Evolutionary conservation across 2,113 vertebrate genomes (phyloP).

Genomic region (Monopterus albus): DNA sequence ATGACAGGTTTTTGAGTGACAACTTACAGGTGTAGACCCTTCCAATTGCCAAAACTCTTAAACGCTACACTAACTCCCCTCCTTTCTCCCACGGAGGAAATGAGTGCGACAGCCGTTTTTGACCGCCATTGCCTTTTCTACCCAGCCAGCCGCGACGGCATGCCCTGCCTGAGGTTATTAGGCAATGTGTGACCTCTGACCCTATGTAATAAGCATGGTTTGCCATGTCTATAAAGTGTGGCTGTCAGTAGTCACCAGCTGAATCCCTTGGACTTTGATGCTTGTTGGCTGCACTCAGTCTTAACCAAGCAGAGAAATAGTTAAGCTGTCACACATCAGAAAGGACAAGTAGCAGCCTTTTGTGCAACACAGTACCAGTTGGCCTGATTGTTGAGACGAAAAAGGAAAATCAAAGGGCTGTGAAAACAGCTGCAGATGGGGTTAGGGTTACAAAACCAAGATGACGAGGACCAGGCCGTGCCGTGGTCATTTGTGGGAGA

Average conservation of each 20-base stretch:
- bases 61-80: slow-evolving; percentile 36
- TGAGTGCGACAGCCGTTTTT: slow-evolving; percentile 60
- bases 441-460: slow-evolving; percentile 77
- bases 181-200: slow-evolving; percentile 72
- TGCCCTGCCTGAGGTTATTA: slow-evolving; percentile 68
- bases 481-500: slow-evolving; percentile 75
- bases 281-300: slow-evolving; percentile 74
- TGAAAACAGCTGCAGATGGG: slow-evolving; percentile 79
- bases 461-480: slow-evolving; percentile 79
- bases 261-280: slow-evolving; percentile 76
- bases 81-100: slow-evolving; percentile 42
- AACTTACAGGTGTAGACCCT: slow-evolving; percentile 80
- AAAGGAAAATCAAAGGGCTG: slow-evolving; percentile 71
- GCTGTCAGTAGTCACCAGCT: slow-evolving; percentile 65
- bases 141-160: slow-evolving; percentile 58
- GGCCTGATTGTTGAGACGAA: slow-evolving; percentile 71
- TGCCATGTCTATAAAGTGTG: slow-evolving; percentile 71
- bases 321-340: slow-evolving; percentile 82
- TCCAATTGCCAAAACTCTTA: slow-evolving; percentile 58
- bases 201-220: slow-evolving; percentile 79
- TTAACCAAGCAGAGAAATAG: slow-evolving; percentile 72
- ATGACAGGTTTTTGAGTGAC: slow-evolving; percentile 83
- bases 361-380: slow-evolving; percentile 69
- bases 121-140: slow-evolving; percentile 45
- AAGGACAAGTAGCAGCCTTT: slow-evolving; percentile 71